Evolutionary conservation across 2,888 invertebrate genomes (phyloP).

Genomic region (Tigriopus californicus): DNA sequence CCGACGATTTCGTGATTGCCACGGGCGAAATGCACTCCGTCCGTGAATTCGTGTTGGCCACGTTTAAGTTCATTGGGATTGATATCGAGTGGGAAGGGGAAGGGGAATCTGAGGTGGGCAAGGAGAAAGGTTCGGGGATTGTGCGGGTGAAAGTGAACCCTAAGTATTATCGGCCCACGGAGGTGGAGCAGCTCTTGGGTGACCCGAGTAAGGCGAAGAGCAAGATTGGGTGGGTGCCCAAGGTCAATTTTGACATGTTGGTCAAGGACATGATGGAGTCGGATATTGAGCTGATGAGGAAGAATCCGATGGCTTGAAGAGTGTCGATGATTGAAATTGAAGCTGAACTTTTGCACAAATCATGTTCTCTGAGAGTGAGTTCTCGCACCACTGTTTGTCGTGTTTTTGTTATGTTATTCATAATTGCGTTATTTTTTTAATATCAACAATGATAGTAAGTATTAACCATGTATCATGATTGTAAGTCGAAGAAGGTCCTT

Average conservation of each 20-base stretch:
- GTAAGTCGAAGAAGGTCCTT: too few relatives aligned
- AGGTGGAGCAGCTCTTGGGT: constrained; percentile 86
- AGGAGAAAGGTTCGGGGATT: constrained; percentile 46
- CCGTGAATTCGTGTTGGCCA: constrained; percentile 78
- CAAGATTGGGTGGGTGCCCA: constrained; percentile 70
- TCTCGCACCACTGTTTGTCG: too few relatives aligned
- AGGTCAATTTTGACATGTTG: constrained; percentile 48
- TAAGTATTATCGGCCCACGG: constrained; percentile 89
- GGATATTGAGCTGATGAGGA: constrained; percentile 74
- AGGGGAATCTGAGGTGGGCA: constrained; percentile 62
- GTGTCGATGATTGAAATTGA: too few relatives aligned
- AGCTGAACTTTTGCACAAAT: too few relatives aligned
- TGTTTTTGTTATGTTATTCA: too few relatives aligned
- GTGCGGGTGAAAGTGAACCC: constrained; percentile 73
- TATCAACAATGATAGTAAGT: too few relatives aligned
- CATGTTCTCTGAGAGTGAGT: too few relatives aligned
- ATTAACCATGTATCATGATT: too few relatives aligned
- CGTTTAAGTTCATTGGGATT: constrained; percentile 57
- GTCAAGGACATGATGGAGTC: constrained; percentile 87
- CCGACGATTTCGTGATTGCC: constrained; percentile 93
- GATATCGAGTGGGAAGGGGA: constrained; percentile 70
- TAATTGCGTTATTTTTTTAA: too few relatives aligned
- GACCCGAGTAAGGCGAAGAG: constrained; percentile 76
- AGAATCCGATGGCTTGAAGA: constrained; percentile 62
- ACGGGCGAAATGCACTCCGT: constrained; percentile 89